Base-by-base conservation (phyloP, 2,113 vertebrate genomes). In the Phodopus roborovskii region DNA sequence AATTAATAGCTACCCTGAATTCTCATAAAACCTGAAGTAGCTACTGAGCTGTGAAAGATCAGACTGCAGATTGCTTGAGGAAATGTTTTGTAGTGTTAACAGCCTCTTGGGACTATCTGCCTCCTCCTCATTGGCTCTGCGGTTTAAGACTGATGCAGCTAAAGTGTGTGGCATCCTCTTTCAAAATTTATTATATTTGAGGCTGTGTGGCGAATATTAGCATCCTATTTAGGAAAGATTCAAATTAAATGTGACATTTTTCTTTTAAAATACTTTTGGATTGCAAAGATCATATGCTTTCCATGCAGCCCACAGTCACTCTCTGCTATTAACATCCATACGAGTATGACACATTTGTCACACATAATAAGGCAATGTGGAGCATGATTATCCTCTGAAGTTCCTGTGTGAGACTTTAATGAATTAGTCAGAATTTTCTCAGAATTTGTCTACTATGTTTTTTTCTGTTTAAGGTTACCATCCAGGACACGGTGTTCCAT, bases 171-270 rank as follows among this genome's bases (percentile, higher is more conserved):
- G 88, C 85, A 93, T 97, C 84, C 33, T 95, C 94, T 83, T 97
- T 97, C 95, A 96, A 89, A 90, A 92, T 78, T n/a, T 36, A 93
- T 97, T 97, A 96, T 74, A 89, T 53, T 82, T 94, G 95, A 96
- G 86, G 92, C 78, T 93, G 3, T 64, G 85, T 73, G 91, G 42
- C 3, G 73, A 70, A 28, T 56, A 56, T 83, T 92, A 94, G 60
- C 42, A 92, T 83, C 62, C 79, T 33, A 30, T 45, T 94, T 24
- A 53, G 36, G 53, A 91, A 74, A 60, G 68, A 93, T 74, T 93
- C 36, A 90, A 94, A 97, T 97, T 95, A 90, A 95, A 92, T 48
- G 62, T 96, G 96, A 94, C 94, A 86, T 84, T 84, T 94, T 84
- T n/a, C 92, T 91, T 96, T 64, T 75, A 88, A 56, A 85, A 77